Base-by-base conservation (phyloP, 2,888 invertebrate genomes). In the Melinopterus prodromus region DNA sequence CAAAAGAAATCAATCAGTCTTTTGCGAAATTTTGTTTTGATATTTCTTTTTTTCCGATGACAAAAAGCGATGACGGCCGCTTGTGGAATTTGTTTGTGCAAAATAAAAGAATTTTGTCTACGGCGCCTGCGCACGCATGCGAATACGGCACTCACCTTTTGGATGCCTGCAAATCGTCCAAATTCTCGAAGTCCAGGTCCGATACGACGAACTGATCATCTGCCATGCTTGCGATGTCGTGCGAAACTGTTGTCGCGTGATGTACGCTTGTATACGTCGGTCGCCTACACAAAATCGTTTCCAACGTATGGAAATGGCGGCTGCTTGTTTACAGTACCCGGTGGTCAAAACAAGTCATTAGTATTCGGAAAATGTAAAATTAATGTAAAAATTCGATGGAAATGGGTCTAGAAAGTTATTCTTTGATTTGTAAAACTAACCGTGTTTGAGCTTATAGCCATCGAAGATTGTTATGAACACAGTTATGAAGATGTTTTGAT, bases 191-290 rank as follows among this genome's bases (percentile, higher is more conserved):
- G 78, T 81, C 82, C 69, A 83, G 78, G 70, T 84, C 84, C 15
- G 80, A 81, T 14, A 83, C 79, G 35, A 81, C 81, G 76, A 83
- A 81, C 37, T 82, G 80, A 76, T 80, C 77, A 38, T 82, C 81
- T 69, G 81, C 78, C 83, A 83, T 83, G 37, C 12, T 71, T 36
- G 6, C 71, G 70, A 70, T 78, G 36, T 15, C 16, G 71, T 71
- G 53, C 12, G 53, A 53, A 53, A 53, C 53, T 38, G n/a, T 69
- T 15, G 26, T 15, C 9, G 53, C 12, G 9, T 12, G 53, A 53
- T 53, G 9, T 9, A 53, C 53, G 53, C 53, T 53, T 53, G 9
- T 1, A 53, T 53, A 53, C 53, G 53, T 53, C 53, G 53, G 26
- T 26, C 26, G 26, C 26, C 26, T 78, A 78, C 79, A 78, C 79